Conservation (phyloP, 1,140 invertebrate species). For the Ctenoplectra terminalis region DNA sequence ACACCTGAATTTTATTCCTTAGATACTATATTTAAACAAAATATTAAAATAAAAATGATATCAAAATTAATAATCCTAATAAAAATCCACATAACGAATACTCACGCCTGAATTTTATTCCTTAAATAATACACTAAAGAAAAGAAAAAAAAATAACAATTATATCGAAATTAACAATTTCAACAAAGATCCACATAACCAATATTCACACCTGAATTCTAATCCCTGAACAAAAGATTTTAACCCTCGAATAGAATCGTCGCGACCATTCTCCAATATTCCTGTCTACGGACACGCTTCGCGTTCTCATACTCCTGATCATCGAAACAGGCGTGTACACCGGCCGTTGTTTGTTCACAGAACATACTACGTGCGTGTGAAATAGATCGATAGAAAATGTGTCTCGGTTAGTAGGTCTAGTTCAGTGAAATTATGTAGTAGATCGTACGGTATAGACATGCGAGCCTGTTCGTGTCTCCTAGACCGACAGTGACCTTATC, state of each 20-base stretch:
- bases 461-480: constrained; percentile 31
- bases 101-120: neutral
- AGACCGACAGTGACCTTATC: constrained; percentile 46
- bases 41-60: too few relatives aligned
- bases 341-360: constrained; percentile 34
- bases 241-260: too few relatives aligned
- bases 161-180: too few relatives aligned
- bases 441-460: constrained; percentile 39
- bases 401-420: constrained; percentile 72
- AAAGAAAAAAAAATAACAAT: too few relatives aligned
- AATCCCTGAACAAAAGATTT: neutral
- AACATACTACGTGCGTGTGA: constrained; percentile 55
- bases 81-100: too few relatives aligned
- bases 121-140: too few relatives aligned
- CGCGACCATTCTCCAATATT: neutral
- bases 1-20: neutral
- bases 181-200: too few relatives aligned
- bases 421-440: constrained; percentile 62
- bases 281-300: neutral
- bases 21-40: too few relatives aligned
- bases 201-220: neutral
- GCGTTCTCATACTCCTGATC: neutral
- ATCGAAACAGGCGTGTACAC: neutral
- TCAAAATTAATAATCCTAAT: too few relatives aligned
- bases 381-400: constrained; percentile 63